Evolutionary conservation across 2,888 invertebrate species (phyloP).

Genomic region (Drosophila paramelanica): DNA sequence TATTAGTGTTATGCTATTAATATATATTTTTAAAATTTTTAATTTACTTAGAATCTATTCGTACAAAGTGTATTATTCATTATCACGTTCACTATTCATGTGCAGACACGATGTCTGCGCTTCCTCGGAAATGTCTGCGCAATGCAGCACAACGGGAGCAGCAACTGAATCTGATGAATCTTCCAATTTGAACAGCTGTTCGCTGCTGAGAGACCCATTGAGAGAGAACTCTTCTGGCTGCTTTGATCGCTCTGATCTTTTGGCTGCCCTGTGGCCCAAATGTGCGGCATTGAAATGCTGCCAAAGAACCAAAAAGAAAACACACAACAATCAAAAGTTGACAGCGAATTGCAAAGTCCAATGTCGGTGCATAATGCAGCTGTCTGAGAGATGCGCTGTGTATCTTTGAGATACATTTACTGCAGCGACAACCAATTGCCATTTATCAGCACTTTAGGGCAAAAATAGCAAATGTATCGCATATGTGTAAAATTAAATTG

Average conservation of each 20-base stretch:
- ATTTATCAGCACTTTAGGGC: slow-evolving; percentile 69
- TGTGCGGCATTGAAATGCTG: slow-evolving; percentile 68
- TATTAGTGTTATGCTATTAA: too few species aligned
- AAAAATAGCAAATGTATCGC: slow-evolving; percentile 37
- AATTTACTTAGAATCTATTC: background rate
- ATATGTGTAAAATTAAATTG: slow-evolving; percentile 22
- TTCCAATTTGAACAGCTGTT: slow-evolving; percentile 51
- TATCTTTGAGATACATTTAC: slow-evolving; percentile 39
- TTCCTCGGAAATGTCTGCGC: slow-evolving; percentile 20
- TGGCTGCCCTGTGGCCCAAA: slow-evolving; percentile 41
- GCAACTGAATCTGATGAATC: slow-evolving; percentile 8
- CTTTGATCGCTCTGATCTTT: slow-evolving; percentile 12
- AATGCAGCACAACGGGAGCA: slow-evolving; percentile 19
- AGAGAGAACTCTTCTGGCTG: background rate
- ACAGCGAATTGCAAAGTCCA: slow-evolving; percentile 65
- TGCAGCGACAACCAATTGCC: slow-evolving; percentile 53
- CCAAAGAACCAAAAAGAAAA: slow-evolving; percentile 44
- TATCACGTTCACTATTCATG: slow-evolving; percentile 51
- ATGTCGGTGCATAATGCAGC: slow-evolving; percentile 59
- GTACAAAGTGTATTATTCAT: slow-evolving; percentile 1
- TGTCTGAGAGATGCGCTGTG: slow-evolving; percentile 36
- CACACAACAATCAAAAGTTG: background rate
- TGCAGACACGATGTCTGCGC: slow-evolving; percentile 64
- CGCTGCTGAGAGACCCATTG: slow-evolving; percentile 1
- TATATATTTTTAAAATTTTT: background rate